phyloP scores from a whole-genome alignment of 2,888 invertebrate genomes.

The Drosophila anomalata region DNA sequence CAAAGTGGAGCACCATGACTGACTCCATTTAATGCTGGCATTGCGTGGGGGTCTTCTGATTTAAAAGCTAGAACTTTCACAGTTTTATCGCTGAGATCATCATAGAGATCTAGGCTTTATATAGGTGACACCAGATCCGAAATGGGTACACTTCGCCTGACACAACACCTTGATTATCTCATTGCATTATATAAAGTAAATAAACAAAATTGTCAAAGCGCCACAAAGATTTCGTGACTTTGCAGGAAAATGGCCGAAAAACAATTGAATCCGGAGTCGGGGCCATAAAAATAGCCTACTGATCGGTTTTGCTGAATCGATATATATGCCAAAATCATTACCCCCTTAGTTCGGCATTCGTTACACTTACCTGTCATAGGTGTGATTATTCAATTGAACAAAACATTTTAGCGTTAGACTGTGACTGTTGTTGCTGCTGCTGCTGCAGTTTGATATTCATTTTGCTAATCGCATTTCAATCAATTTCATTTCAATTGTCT shows the following conservation, averaged over 20 bases:
- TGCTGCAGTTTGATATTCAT: conserved; percentile 51
- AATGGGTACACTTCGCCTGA: conserved; percentile 36
- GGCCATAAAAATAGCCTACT: conserved; percentile 43
- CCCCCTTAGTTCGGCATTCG: conserved; percentile 2
- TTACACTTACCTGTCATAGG: conserved; percentile 50
- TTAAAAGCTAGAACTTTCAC: conserved; percentile 42
- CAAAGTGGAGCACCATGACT: conserved; percentile 38
- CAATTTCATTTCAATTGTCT: conserved; percentile 72
- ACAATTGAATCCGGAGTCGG: conserved; percentile 32
- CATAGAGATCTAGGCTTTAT: not conserved
- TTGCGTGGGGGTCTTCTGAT: conserved; percentile 38
- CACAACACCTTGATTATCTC: conserved; percentile 62
- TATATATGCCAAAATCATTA: conserved; percentile 56
- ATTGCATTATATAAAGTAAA: conserved; percentile 55
- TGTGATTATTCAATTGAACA: conserved; percentile 66
- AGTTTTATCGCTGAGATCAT: conserved; percentile 42
- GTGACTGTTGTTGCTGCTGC: conserved; percentile 31
- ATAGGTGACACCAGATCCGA: conserved; percentile 16
- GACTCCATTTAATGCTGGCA: conserved; percentile 32
- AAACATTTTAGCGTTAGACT: conserved; percentile 51
- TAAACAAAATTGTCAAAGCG: conserved; percentile 56
- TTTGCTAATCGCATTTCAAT: conserved; percentile 72
- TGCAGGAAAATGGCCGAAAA: conserved; percentile 60
- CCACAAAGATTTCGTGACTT: conserved; percentile 63
- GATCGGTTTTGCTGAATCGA: conserved; percentile 52